Base-by-base conservation (phyloP, 1,140 invertebrate species). In the Drosophila sulfurigaster region DNA sequence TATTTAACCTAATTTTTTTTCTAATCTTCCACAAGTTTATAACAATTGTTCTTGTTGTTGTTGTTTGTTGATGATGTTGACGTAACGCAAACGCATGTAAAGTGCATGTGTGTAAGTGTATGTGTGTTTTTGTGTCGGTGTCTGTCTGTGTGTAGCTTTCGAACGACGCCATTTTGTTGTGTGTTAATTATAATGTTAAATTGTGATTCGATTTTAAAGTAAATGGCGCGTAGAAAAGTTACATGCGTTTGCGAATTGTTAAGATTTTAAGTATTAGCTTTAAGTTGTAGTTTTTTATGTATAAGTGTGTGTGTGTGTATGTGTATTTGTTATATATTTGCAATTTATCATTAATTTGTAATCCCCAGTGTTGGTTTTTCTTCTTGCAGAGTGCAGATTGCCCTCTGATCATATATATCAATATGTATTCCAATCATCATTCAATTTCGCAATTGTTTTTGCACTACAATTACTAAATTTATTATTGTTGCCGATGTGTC, bases 181-280 rank as follows among this genome's bases (percentile, higher is more conserved):
- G 51, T 56, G 28, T 51, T 54, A 52, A 52, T 25, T 54, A 43
- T 52, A 43, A 51, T 66, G 62, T 66, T 43, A 52, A 65, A 58
- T 59, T 67, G 63, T 59, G 57, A 58, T 65, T 68, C 35, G 51
- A 49, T 32, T 46, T 56, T 5, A n/a, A 78, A 67, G 66, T 65
- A 82, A 88, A 83, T 87, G 83, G 77, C 83, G 79, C 83, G 83
- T 83, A 58, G 59, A 87, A 88, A 88, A 88, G 73, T 88, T 86
- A 88, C 80, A 87, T 87, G 83, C 83, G 83, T 87, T 87, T 87
- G 83, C 83, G 83, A 57, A 43, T 51, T 49, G 20, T 65, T 35
- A 15, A 46, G 15, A 35, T 51, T 51, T 51, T 51, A 28, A 35
- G 32, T 63, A 13, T 63, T 41, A n/a, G 60, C 35, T 13, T 63